Conservation (phyloP, 1,140 invertebrate species). For the Elysia chlorotica region DNA sequence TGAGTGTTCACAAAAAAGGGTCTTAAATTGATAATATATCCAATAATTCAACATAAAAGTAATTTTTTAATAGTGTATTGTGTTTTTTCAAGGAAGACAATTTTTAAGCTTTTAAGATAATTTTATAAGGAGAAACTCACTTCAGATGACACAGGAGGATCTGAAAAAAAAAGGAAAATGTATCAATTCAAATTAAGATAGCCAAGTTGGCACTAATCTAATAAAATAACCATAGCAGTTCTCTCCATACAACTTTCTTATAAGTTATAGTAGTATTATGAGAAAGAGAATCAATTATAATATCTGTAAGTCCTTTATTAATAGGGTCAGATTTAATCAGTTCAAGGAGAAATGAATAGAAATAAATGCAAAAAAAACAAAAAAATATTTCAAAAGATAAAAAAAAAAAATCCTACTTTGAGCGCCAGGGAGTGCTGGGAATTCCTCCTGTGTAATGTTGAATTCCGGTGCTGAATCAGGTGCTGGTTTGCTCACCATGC, state of each 20-base stretch:
- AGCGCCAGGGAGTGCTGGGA: slow-evolving; percentile 88
- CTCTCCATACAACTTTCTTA: too few relatives aligned
- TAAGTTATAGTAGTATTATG: too few relatives aligned
- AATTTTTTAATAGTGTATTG: background rate
- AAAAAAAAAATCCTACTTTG: slow-evolving; percentile 56
- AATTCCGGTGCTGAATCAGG: slow-evolving; percentile 73
- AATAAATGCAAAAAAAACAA: background rate
- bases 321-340: background rate
- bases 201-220: too few relatives aligned
- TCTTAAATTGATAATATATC: too few relatives aligned
- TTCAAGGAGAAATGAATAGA: background rate
- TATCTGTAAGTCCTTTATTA: too few relatives aligned
- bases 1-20: too few relatives aligned
- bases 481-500: slow-evolving; percentile 66
- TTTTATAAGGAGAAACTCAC: background rate
- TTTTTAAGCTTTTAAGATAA: background rate
- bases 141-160: slow-evolving; percentile 27
- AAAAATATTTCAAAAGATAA: background rate
- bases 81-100: too few relatives aligned
- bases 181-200: too few relatives aligned
- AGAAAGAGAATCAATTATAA: too few relatives aligned
- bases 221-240: too few relatives aligned
- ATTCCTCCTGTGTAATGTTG: slow-evolving; percentile 97
- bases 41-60: too few relatives aligned
- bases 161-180: slow-evolving; percentile 4